phyloP scores from a whole-genome alignment of 2,888 invertebrate genomes.

The Amblyjoppa proteus region DNA sequence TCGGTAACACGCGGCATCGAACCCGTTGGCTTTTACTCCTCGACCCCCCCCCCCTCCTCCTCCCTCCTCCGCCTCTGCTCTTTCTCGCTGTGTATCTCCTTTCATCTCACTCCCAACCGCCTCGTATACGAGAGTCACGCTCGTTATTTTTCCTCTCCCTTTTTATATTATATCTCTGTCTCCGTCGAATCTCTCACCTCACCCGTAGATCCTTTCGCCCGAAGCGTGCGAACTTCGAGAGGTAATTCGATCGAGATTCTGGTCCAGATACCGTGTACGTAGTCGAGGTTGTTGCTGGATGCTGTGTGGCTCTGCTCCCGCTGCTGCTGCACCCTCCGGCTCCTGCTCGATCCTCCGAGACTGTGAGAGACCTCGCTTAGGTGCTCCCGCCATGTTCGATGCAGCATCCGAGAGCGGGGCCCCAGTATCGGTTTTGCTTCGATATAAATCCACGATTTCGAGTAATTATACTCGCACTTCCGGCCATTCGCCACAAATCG shows the following conservation, averaged over 20 bases:
- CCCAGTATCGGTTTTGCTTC: not conserved
- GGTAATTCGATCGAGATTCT: constrained; percentile 82
- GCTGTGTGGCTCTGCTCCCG: constrained; percentile 10
- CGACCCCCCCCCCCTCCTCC: constrained; percentile 21
- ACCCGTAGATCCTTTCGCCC: constrained; percentile 61
- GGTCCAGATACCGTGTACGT: constrained; percentile 76
- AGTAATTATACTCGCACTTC: constrained; percentile 34
- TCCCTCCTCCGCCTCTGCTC: constrained; percentile 43
- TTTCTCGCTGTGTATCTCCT: constrained; percentile 57
- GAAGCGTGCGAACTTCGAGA: constrained; percentile 81
- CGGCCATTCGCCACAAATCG: not conserved
- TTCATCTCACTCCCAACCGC: constrained; percentile 66
- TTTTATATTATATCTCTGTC: constrained; percentile 54
- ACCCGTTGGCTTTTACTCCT: constrained; percentile 19
- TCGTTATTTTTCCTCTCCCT: constrained; percentile 64
- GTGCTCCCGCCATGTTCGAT: not conserved
- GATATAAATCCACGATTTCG: constrained; percentile 42
- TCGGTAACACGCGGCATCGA: constrained; percentile 76
- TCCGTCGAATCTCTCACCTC: constrained; percentile 42
- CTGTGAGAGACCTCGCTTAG: constrained; percentile 15
- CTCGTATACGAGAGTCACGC: constrained; percentile 45
- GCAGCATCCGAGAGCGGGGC: not conserved
- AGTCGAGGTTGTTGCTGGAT: constrained; percentile 41
- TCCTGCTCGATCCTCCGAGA: constrained; percentile 25
- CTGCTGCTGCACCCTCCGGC: constrained; percentile 34